Percentiles rank a stretch among this genome's conserved stretches.
Evolutionary conservation across 2,888 invertebrate species (phyloP).

Genomic region (Idaea dimidiata): DNA sequence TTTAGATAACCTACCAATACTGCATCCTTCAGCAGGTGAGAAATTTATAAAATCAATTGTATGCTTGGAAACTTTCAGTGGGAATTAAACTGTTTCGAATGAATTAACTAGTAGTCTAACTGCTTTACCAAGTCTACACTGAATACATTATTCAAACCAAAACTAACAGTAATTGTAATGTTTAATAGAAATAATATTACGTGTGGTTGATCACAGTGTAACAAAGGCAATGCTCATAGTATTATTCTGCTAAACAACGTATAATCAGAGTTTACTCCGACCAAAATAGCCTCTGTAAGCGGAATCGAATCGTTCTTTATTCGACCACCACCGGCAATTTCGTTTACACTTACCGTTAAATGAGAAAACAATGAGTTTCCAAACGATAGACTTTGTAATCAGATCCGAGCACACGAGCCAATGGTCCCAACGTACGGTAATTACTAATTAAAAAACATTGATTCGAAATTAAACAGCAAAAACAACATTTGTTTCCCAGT

Average conservation of each 20-base stretch:
- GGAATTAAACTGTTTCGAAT: too few species aligned
- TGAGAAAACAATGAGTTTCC: background rate
- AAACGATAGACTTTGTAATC: background rate
- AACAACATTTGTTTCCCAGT: background rate
- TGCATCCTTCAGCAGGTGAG: too few species aligned
- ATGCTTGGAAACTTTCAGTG: too few species aligned
- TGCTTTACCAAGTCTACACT: too few species aligned
- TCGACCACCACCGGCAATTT: background rate
- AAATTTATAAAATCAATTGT: too few species aligned
- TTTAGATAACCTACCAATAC: too few species aligned
- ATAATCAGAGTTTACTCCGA: background rate
- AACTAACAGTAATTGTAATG: background rate
- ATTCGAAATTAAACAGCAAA: background rate
- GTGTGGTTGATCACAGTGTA: background rate
- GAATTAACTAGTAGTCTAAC: too few species aligned
- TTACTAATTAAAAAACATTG: background rate
- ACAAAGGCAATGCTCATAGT: background rate
- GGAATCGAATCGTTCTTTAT: background rate
- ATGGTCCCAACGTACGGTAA: background rate
- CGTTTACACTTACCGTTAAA: conserved; percentile 1
- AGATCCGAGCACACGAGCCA: background rate
- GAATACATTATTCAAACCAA: too few species aligned
- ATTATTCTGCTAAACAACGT: background rate
- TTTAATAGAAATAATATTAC: background rate
- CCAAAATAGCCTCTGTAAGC: background rate